Base-by-base conservation (phyloP, 2,888 invertebrate species). In the Petrolisthes manimaculis region DNA sequence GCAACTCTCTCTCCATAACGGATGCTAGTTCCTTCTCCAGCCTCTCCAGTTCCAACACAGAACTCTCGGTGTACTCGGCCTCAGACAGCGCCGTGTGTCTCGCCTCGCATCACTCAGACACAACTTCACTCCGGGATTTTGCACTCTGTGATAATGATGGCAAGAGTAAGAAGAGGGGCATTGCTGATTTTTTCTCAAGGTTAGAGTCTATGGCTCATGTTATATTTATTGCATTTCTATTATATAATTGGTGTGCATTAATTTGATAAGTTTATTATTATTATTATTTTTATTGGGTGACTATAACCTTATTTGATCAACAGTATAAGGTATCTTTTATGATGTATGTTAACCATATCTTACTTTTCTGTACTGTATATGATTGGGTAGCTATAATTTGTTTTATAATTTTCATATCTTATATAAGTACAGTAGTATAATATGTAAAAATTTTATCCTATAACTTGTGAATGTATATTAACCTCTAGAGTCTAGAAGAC, bases 11-110 rank as follows among this genome's bases (percentile, higher is more conserved):
- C 51, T 89, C 89, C 61, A 83, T 89, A 21, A 89, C 89, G 0
- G 89, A 89, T 77, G 86, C 89, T 8, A 86, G 89, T 74, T 89
- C 89, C 55, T 89, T 89, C 78, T 89, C 89, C 24, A 89, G 89
- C 71, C 77, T 89, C 24, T 89, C 89, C 53, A 89, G 89, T 51
- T 86, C 86, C 51, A 89, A 89, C 78, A 89, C 89, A 4, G 89
- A 89, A 53, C 71, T 89, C 69, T 89, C 89, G 0, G 85, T 79
- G 8, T 86, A 89, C 24, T 89, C 89, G 5, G 89, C 86, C 53
- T 86, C 89, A 0, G 89, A 89, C 74, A 89, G 89, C 51, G 89
- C 89, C 9, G 89, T 89, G 83, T 85, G 89, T 51, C 85, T 89
- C 8, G 85, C 81, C 21, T 89, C 89, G 5, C 89, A 83, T 21